Evolutionary conservation across 2,113 vertebrate species (phyloP), one percentile per base, ranked within the genome.

Genomic region (Peromyscus maniculatus): DNA sequence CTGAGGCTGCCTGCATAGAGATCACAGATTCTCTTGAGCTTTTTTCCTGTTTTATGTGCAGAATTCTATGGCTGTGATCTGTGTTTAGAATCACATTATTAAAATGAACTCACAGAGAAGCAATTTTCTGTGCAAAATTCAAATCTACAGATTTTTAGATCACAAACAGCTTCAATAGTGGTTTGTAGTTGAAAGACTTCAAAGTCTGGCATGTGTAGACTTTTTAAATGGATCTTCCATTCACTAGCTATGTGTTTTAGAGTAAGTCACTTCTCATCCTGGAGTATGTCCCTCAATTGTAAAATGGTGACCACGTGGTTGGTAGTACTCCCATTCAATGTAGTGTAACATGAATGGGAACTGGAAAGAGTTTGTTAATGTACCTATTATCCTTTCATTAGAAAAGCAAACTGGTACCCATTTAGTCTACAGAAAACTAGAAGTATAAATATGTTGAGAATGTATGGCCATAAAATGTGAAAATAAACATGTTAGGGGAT

Each of bases 31-130:
- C 15, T 80, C 59, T 96, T 96, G 87, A 49, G 95, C 24, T 93
- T 91, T 97, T 84, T 97, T 91, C 1, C 6, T 31, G 8, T 39
- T 74, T 59, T 78, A 72, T n/a, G 62, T 92, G 71, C 97, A 94
- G 88, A 98, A 77, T 89, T 96, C 91, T 95, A 59, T 52, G 97
- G 57, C 2, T 77, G 19, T 93, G 94, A 97, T 49, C 83, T 93
- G 66, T 49, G 67, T 98, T 97, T 93, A 96, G 64, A 93, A 36
- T 87, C 95, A 91, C 22, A 75, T 93, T 96, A 90, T 97, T 96
- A 88, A 95, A 95, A 80, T 92, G 13, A 46, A 89, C 59, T 66
- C 22, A 87, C 91, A 57, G 96, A 91, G 88, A 95, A 55, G 46
- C 12, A 93, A 3, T n/a, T 36, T 67, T 64, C 69, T 93, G 11